Evolutionary conservation across 2,113 vertebrate species (phyloP), one percentile per base, ranked within the genome.

Genomic region (Megaleporinus macrocephalus): DNA sequence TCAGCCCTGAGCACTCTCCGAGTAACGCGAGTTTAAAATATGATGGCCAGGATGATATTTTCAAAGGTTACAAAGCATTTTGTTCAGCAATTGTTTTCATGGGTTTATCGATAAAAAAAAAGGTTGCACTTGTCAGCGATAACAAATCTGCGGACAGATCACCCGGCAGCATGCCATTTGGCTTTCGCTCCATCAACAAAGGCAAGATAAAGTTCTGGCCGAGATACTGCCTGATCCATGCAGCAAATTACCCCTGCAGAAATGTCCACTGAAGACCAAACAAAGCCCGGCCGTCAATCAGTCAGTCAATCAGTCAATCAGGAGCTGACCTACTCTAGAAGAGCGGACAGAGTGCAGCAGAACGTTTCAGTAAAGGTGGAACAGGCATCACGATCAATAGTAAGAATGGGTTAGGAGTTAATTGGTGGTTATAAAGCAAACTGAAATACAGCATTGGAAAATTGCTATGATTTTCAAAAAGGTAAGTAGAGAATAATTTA

Each of bases 131-230:
- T 93, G 92, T 93, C 94, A 88, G 86, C 57, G 85, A 90, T 93
- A 94, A 93, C 89, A 93, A 93, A 92, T 92, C 90, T 88, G 81
- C 86, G 87, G 90, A 92, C 90, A 92, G 92, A 93, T 90, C 89
- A 87, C 89, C 79, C 87, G 90, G 88, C 91, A 84, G 84, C 4
- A 24, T 92, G 91, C 91, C 92, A 93, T 93, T 94, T 92, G 87
- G 89, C 92, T 91, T 93, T 91, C 88, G 88, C 92, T 90, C 90
- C 87, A 86, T 86, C 78, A 75, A 81, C 89, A 88, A 86, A 85
- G 90, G 83, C 77, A 84, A 89, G 90, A 92, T 91, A 92, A 91
- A 92, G 89, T 87, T 86, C 65, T 88, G 83, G 80, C 83, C 86
- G 59, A 88, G 59, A 44, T 24, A 80, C 85, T 87, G 86, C 87